These are phyloP conservation scores for Pteronura brasiliensis DNA, from an alignment of 2,113 vertebrate genomes.

Conservation along the genomic window DNA sequence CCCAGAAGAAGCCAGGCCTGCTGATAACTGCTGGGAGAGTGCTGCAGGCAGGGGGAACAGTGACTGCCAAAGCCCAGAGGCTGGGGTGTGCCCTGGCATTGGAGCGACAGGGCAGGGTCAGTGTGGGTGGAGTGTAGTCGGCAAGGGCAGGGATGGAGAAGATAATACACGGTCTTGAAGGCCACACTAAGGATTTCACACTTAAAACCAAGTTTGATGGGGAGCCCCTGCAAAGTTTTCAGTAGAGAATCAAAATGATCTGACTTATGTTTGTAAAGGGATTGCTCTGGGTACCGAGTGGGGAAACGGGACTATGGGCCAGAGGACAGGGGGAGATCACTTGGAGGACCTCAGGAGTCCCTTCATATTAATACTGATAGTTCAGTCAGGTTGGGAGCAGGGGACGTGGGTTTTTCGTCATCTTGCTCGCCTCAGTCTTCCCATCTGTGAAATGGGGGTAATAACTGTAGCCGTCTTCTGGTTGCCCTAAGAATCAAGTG, in stretches of 20 bases:
- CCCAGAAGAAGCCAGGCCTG: neutral
- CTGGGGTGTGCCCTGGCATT: neutral
- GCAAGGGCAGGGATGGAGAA: rapidly evolving
- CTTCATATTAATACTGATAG: rapidly evolving
- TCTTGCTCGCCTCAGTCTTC: neutral
- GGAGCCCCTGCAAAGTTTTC: neutral
- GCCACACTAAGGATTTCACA: neutral
- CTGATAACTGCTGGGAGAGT: rapidly evolving
- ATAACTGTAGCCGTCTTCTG: neutral
- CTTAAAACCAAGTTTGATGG: neutral
- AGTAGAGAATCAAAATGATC: neutral
- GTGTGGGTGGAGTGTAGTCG: rapidly evolving
- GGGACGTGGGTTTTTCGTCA: rapidly evolving
- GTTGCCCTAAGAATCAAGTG: neutral
- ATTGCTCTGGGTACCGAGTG: neutral
- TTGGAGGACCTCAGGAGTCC: too few species aligned
- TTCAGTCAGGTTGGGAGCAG: neutral
- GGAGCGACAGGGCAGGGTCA: neutral
- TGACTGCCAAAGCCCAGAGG: neutral
- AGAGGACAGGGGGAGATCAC: neutral
- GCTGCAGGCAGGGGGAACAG: neutral
- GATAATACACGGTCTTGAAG: rapidly evolving
- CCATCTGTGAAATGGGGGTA: neutral
- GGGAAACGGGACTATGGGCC: rapidly evolving
- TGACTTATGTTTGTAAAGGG: neutral